Evolutionary conservation across 2,113 vertebrate species (phyloP).

Genomic region (Eclectus roratus): DNA sequence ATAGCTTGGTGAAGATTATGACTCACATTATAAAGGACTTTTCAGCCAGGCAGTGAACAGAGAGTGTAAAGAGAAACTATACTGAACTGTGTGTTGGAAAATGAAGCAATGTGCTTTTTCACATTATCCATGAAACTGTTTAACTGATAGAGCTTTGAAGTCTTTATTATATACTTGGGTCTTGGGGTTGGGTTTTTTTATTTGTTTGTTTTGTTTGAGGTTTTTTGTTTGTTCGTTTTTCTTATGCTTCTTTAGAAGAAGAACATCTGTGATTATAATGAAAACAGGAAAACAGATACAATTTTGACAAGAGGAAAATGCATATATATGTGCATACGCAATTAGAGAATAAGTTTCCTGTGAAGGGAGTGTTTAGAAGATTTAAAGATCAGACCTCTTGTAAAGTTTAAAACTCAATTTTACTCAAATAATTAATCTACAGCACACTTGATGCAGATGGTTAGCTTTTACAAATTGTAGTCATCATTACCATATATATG

Average conservation of each 20-base stretch:
- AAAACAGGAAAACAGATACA: background rate
- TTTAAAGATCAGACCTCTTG: background rate
- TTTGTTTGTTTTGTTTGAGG: background rate
- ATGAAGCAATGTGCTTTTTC: rapidly evolving
- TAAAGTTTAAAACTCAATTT: background rate
- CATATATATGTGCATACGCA: background rate
- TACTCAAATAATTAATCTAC: background rate
- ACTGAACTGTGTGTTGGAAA: background rate
- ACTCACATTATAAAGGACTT: background rate
- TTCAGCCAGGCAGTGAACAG: background rate
- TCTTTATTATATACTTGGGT: background rate
- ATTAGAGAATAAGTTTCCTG: background rate
- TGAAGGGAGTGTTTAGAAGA: background rate
- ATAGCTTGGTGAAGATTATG: background rate
- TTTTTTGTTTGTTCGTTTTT: background rate
- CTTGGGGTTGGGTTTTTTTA: no score
- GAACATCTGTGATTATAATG: background rate
- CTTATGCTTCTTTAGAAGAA: background rate
- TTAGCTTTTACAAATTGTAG: background rate
- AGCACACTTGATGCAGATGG: background rate
- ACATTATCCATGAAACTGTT: background rate
- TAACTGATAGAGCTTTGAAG: background rate
- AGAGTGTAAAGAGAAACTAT: background rate
- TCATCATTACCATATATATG: background rate
- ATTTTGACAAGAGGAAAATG: background rate